Base-by-base conservation (phyloP, 2,888 invertebrate species). In the Schrankia costaestrigalis region DNA sequence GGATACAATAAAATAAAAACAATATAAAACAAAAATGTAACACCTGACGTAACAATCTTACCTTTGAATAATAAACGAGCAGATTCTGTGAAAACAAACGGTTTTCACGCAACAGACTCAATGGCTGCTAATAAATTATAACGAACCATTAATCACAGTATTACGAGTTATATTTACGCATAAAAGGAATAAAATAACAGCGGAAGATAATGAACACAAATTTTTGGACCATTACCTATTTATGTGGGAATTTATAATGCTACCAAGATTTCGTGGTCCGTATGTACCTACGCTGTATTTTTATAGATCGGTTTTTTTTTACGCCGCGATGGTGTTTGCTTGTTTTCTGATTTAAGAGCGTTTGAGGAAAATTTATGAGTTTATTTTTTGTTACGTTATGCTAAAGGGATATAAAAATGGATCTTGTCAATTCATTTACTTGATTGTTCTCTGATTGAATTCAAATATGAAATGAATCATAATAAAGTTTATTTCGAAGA, bases 141-240 rank as follows among this genome's bases (percentile, higher is more conserved):
- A 50, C 60, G 46, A 42, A 25, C 57, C 43, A 58, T 58, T 59
- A 48, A 56, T 59, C 48, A 49, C 46, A 37, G 40, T 44, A 60
- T 54, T 46, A 49, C 43, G 54, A 32, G 36, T 48, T 56, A 56
- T 56, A 56, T 56, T 58, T 51, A 53, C 46, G 32, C 40, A 51
- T 32, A 32, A 39, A 43, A 26, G 35, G 41, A 55, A 58, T 58
- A 52, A 55, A 55, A 51, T 52, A 51, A 49, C 46, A 31, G 46
- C 31, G 35, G 28, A 46, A 40, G 43, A 48, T 46, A 55, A 56
- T 58, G 56, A 58, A 52, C 60, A 47, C 37, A 44, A 50, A 50
- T 53, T 44, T 58, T 40, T 54, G 58, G 48, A 14, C 55, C 55
- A 55, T 56, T 54, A 47, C 48, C 40, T 51, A 44, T 58, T 56